Evolutionary conservation across 2,888 invertebrate species (phyloP), one percentile per base, ranked within the genome.

Genomic region (Cheilosia grossa): DNA sequence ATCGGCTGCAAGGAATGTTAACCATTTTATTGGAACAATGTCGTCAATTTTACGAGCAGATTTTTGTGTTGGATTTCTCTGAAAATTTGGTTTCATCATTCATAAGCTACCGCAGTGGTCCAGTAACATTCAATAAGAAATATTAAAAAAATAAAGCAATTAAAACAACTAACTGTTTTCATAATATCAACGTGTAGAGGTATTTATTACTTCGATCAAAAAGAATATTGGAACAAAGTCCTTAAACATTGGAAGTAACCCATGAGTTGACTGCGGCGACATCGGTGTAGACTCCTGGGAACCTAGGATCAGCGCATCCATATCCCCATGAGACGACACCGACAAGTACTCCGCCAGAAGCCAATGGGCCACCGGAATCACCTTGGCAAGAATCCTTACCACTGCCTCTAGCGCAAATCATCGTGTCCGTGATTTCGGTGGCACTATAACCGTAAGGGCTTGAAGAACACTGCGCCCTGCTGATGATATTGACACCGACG

Each of bases 401-500:
- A 2, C 63, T 24, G 0, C 87, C 49, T 13, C 75, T 67, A 6
- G 89, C 89, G 69, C 91, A 90, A 21, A 91, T 87, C 91, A 91
- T 90, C 1, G 82, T 87, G 0, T 79, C 27, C 6, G 0, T 0
- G 6, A 27, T 6, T 5, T 5, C 27, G 5, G n/a, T n/a, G n/a
- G 5, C 0, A 2, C 27, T 6, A 5, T 27, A 27, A 5, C 0
- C 6, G 24, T 24, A 24, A 27, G 5, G 2, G 4, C 4, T 0
- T 24, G 24, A 24, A 0, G 2, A 2, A 3, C 24, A 24, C 4
- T 2, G 2, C 3, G 2, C 2, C 3, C 5, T 24, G 24, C 89
- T 92, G 1, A 94, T 91, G 53, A 88, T 88, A 0, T 78, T 85
- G 88, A 93, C 93, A 0, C 92, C 91, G 0, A 94, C 91, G n/a